A percentile compares a stretch with the other conserved stretches of the same genome.
Conservation (phyloP, 1,140 invertebrate species). For the Aporrectodea caliginosa region DNA sequence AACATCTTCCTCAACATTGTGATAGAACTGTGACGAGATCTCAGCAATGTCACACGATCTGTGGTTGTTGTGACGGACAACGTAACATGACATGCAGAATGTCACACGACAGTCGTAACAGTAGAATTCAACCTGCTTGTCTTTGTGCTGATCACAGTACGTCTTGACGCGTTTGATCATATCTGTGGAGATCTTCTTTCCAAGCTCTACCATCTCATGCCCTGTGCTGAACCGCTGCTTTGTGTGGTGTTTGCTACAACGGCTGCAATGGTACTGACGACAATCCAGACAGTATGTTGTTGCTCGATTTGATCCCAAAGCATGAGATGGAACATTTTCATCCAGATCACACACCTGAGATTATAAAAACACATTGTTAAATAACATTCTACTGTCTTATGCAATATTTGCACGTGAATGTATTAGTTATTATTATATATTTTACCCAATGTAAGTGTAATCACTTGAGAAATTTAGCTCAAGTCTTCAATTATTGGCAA, state of each 20-base stretch:
- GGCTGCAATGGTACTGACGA: background rate
- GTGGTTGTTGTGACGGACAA: background rate
- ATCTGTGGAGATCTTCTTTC: background rate
- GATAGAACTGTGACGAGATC: background rate
- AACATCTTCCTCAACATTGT: background rate
- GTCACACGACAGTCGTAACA: background rate
- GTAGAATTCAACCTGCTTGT: background rate
- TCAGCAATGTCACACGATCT: background rate
- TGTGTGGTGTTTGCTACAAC: background rate
- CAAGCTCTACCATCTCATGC: background rate
- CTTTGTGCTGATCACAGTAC: background rate
- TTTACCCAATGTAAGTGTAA: too few relatives aligned
- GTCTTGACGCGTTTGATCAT: background rate
- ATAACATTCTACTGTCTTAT: too few relatives aligned
- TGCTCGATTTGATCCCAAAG: background rate
- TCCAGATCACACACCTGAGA: background rate
- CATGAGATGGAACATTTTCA: background rate
- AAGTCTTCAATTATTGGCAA: too few relatives aligned
- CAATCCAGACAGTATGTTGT: background rate
- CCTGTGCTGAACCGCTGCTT: background rate
- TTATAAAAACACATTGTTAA: too few relatives aligned
- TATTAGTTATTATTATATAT: too few relatives aligned
- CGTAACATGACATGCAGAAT: background rate
- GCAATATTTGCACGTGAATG: too few relatives aligned
- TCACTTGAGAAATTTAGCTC: too few relatives aligned